These are phyloP conservation scores for Diloba caeruleocephala DNA, from an alignment of 2,888 invertebrate species.

Conservation along the genomic window DNA sequence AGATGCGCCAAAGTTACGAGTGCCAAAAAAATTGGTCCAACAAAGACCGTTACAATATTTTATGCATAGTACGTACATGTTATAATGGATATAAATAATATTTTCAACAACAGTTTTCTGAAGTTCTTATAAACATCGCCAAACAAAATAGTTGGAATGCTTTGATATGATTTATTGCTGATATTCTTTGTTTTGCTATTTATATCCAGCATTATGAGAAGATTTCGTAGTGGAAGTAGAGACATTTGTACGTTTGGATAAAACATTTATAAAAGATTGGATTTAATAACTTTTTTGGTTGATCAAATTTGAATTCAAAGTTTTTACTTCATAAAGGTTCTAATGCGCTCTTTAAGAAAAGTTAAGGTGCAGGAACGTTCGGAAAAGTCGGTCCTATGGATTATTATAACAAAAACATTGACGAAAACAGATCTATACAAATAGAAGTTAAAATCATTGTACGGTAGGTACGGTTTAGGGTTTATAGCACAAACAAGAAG, in stretches of 20 bases:
- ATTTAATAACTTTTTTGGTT: constrained; percentile 7
- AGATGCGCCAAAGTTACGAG: neutral
- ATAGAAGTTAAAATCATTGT: neutral
- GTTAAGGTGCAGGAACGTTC: too few species aligned
- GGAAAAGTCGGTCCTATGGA: too few species aligned
- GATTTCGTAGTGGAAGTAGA: too few species aligned
- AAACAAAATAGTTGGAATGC: constrained; percentile 10
- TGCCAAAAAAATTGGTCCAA: too few species aligned
- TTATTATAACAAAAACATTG: too few species aligned
- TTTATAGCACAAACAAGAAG: constrained; percentile 9
- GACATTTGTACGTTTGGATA: constrained; percentile 13
- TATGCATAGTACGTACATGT: neutral
- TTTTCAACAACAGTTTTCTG: constrained; percentile 8
- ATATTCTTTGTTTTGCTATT: constrained; percentile 15
- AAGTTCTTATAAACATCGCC: constrained; percentile 15
- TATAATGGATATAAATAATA: constrained; percentile 9
- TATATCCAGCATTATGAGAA: too few species aligned
- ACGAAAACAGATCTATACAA: neutral
- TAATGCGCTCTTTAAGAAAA: too few species aligned
- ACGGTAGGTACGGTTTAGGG: neutral
- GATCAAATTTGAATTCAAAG: neutral
- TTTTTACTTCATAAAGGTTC: too few species aligned
- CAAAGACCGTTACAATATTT: too few species aligned
- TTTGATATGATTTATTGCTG: constrained; percentile 11
- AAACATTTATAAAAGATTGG: constrained; percentile 12